Conservation (phyloP, 2,113 vertebrate species). For the Scortum barcoo region DNA sequence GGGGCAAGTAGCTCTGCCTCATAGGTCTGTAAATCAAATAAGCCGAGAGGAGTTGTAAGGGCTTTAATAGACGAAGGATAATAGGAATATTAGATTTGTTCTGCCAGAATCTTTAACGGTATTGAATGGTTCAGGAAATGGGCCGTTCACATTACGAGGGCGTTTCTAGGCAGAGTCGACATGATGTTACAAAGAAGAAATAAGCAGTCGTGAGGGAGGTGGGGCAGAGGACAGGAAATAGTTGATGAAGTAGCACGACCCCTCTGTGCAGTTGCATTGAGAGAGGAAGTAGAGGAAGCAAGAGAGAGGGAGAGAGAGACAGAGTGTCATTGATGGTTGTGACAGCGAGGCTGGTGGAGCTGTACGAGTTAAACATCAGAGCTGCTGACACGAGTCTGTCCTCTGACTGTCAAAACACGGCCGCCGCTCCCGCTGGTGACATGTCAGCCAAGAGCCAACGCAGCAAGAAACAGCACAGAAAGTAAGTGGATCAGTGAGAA, state of each 20-base stretch:
- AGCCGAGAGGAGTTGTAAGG: conserved; percentile 25
- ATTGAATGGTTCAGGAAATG: conserved; percentile 36
- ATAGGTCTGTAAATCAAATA: conserved; percentile 38
- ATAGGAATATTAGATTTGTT: conserved; percentile 40
- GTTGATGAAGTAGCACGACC: conserved; percentile 51
- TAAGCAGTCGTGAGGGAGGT: not conserved
- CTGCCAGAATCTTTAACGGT: conserved; percentile 3
- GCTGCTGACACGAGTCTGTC: conserved; percentile 69
- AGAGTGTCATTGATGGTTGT: conserved; percentile 50
- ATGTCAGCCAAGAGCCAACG: conserved; percentile 71
- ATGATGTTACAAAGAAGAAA: conserved; percentile 16
- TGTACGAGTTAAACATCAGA: conserved; percentile 54
- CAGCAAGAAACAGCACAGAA: conserved; percentile 56
- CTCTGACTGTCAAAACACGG: conserved; percentile 71
- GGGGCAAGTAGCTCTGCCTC: not conserved
- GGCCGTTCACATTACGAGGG: conserved; percentile 1
- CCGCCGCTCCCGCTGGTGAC: conserved; percentile 57
- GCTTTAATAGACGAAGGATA: conserved; percentile 30
- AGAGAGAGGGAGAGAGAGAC: conserved; percentile 34
- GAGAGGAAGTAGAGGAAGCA: conserved; percentile 67
- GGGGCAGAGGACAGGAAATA: conserved; percentile 73
- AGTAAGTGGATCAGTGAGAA: conserved; percentile 72
- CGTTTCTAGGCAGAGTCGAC: not conserved
- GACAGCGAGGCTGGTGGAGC: conserved; percentile 47
- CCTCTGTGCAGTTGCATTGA: conserved; percentile 58